Base-by-base conservation (phyloP, 2,797 vertebrate genomes). In the Crypturellus tataupa region DNA sequence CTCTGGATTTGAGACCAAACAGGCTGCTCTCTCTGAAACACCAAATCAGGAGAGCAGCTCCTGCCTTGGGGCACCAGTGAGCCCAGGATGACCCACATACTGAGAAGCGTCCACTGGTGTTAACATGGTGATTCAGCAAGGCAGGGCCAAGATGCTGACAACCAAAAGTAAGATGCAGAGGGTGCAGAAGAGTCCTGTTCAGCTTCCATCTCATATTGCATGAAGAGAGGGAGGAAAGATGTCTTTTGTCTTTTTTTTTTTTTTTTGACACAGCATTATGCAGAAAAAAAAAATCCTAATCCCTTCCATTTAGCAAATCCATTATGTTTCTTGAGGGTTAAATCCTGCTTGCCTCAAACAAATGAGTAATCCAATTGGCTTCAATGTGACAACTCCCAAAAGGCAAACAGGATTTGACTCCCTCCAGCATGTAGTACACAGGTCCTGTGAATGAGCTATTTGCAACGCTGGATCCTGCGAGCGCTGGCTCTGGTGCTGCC, bases 291-390 rank as follows among this genome's bases (percentile, higher is more conserved):
- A 31, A 49, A 49, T 68, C 27, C 4, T 40, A 94, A 96, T 93
- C 89, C 40, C 16, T 91, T 88, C 89, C 58, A 56, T 90, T 96
- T 96, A 90, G 58, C 49, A 94, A 95, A 91, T 93, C 71, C 40
- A 65, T 96, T 94, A 94, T 94, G 40, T 96, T 94, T 96, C 91
- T 94, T 86, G 65, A 97, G 89, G 87, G 87, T 94, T 93, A 91
- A 95, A 89, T 93, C 83, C 76, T 90, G 83, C 85, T 85, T 91
- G 83, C 78, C 65, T 94, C 86, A 89, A 86, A 90, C 78, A 87
- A 94, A 68, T 78, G 83, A 96, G 83, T 96, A 94, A 96, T 95
- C 90, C 90, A 95, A 93, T 96, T 95, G 95, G 67, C 82, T 94
- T 94, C 93, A 87, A 37, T 90, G 94, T 91, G 91, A 95, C 93